Evolutionary conservation across 2,113 vertebrate species (phyloP).

Genomic region (Micronycteris hirsuta): DNA sequence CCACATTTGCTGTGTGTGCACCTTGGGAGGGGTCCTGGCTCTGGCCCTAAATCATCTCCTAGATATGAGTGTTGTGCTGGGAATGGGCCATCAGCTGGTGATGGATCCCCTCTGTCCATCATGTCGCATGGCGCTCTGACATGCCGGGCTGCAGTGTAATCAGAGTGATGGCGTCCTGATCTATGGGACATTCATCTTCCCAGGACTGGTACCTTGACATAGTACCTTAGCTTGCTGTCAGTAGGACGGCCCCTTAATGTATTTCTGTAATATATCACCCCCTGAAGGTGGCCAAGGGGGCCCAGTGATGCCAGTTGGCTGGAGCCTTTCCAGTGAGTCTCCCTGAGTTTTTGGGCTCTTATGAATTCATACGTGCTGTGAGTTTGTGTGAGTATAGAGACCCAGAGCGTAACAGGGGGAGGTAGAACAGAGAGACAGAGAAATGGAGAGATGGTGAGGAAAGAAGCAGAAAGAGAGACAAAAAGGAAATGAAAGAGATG

Average conservation of each 20-base stretch:
- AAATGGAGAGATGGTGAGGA: neutral
- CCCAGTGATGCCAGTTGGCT: neutral
- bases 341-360: neutral
- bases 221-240: conserved; percentile 68
- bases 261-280: conserved; percentile 64
- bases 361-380: neutral
- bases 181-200: conserved; percentile 62
- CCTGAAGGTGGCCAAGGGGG: neutral
- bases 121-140: neutral
- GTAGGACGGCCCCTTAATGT: conserved; percentile 48
- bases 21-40: neutral
- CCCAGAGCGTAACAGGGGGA: neutral
- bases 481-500: too few relatives aligned
- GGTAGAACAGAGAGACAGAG: neutral
- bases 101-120: conserved; percentile 44
- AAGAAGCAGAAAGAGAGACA: neutral
- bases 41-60: conserved; percentile 50
- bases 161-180: conserved; percentile 64
- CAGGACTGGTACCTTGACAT: conserved; percentile 67
- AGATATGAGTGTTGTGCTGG: conserved; percentile 29
- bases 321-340: neutral
- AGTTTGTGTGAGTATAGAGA: neutral
- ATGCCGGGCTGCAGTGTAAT: conserved; percentile 25
- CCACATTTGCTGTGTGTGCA: conserved; percentile 57
- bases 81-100: conserved; percentile 18